Percentiles rank a stretch among this genome's conserved stretches.
Evolutionary conservation across 2,797 vertebrate species (phyloP).

Genomic region (Ptychobarbus kaznakovi): DNA sequence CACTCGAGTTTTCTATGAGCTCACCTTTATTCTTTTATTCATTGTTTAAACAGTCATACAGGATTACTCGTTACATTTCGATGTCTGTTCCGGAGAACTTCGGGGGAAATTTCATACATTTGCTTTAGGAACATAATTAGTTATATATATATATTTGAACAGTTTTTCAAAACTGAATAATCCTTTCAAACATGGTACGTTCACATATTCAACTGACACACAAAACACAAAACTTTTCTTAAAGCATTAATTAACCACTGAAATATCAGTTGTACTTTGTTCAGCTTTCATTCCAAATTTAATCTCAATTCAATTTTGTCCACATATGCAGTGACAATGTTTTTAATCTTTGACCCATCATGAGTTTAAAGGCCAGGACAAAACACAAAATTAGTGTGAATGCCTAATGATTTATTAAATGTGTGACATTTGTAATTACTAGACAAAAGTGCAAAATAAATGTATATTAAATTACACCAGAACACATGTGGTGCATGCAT

Average conservation of each 20-base stretch:
- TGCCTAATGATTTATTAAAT: background rate
- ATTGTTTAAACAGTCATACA: background rate
- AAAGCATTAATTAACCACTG: slow-evolving; percentile 9
- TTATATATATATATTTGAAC: background rate
- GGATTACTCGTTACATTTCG: background rate
- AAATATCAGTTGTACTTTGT: slow-evolving; percentile 6
- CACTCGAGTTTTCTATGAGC: background rate
- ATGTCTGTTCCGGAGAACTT: background rate
- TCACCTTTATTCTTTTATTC: slow-evolving; percentile 51
- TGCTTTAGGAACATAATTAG: background rate
- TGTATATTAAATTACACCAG: slow-evolving; percentile 12
- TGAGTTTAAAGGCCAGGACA: background rate
- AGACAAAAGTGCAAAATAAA: background rate
- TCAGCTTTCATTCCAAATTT: slow-evolving; percentile 2
- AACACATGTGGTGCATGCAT: slow-evolving; percentile 16
- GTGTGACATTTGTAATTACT: background rate
- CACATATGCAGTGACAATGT: background rate
- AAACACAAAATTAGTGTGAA: background rate
- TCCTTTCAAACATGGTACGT: background rate
- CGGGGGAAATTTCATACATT: background rate
- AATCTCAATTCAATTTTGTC: background rate
- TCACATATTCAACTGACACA: background rate
- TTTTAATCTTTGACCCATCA: background rate
- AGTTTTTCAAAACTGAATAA: background rate
- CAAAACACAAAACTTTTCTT: slow-evolving; percentile 5